A percentile compares a stretch with the other conserved stretches of the same genome.
These are phyloP conservation scores for Carollia perspicillata DNA, from an alignment of 2,113 vertebrate species.

Conservation along the genomic window DNA sequence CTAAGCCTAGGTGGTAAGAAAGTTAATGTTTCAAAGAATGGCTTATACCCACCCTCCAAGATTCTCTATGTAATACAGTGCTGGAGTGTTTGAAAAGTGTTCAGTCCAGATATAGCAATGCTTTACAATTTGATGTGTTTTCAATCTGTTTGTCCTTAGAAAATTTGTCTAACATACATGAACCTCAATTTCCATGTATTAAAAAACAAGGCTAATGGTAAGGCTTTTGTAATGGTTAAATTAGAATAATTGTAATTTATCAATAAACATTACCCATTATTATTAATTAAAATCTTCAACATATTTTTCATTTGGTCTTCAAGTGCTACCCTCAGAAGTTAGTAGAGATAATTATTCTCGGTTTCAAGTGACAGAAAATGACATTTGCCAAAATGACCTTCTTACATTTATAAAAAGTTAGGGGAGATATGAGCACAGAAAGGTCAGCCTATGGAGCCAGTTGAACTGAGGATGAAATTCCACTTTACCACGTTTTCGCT, in stretches of 20 bases:
- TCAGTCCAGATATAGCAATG: background rate
- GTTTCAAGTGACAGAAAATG: background rate
- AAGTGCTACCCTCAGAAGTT: background rate
- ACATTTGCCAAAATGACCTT: background rate
- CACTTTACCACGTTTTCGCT: background rate
- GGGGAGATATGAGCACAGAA: background rate
- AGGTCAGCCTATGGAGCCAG: rapidly evolving
- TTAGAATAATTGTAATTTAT: background rate
- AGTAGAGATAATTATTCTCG: background rate
- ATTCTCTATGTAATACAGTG: background rate
- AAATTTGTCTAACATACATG: background rate
- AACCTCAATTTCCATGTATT: background rate
- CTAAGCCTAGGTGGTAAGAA: background rate
- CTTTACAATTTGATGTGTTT: background rate
- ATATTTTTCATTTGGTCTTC: background rate
- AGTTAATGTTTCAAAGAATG: background rate
- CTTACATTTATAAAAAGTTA: background rate
- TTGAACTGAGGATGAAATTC: background rate
- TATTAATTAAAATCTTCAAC: background rate
- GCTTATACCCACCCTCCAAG: background rate
- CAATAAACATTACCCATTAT: background rate
- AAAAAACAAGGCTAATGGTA: background rate
- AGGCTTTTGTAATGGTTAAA: background rate
- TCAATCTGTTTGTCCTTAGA: background rate
- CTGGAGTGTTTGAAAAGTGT: background rate